A percentile compares a stretch with the other conserved stretches of the same genome.
Evolutionary conservation across 2,888 invertebrate genomes (phyloP).

Genomic region (Diplazon laetatorius): DNA sequence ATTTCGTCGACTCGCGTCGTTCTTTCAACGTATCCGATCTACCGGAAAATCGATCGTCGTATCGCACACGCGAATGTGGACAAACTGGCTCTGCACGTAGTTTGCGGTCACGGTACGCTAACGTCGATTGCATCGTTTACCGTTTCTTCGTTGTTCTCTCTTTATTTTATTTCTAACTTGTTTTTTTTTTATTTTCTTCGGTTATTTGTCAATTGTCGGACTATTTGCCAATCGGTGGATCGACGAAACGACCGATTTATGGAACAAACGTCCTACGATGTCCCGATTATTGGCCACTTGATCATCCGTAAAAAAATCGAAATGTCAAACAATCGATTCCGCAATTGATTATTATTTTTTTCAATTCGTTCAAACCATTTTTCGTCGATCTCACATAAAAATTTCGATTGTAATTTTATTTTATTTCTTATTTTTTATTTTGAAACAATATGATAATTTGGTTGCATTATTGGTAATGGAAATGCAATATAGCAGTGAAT

Average conservation of each 20-base stretch:
- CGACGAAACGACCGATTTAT: background rate
- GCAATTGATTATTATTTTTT: background rate
- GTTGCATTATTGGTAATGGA: too few species aligned
- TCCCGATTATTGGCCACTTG: background rate
- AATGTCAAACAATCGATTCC: background rate
- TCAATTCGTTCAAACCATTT: too few species aligned
- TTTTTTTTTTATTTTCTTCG: slow-evolving; percentile 51
- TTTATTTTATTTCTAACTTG: too few species aligned
- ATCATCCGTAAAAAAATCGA: background rate
- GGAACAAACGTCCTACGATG: background rate
- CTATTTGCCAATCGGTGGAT: slow-evolving; percentile 2
- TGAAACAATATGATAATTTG: too few species aligned
- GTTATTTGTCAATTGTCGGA: slow-evolving; percentile 34
- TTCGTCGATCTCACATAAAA: too few species aligned
- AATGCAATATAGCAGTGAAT: too few species aligned
- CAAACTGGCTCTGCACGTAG: slow-evolving; percentile 15
- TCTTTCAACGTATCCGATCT: slow-evolving; percentile 56
- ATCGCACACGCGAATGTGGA: slow-evolving; percentile 42
- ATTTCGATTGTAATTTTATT: background rate
- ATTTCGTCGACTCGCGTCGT: slow-evolving; percentile 33
- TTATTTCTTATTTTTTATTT: too few species aligned
- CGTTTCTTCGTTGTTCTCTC: too few species aligned
- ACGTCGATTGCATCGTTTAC: slow-evolving; percentile 45
- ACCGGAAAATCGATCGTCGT: slow-evolving; percentile 51
- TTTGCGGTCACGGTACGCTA: slow-evolving; percentile 32